Conservation (phyloP, 2,888 invertebrate species). For the Lochmaea capreae region DNA sequence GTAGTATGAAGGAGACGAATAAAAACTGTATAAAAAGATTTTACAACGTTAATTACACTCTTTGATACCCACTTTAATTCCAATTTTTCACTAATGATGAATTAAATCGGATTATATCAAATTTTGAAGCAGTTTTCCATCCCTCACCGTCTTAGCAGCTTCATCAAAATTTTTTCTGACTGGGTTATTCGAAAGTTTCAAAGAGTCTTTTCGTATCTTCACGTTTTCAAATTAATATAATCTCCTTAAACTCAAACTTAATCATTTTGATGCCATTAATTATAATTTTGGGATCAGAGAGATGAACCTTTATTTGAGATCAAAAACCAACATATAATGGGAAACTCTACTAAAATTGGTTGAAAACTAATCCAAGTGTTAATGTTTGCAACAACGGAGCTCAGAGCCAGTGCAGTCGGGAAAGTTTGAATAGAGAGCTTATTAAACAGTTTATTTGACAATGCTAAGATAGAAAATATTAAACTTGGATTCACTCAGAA, state of each 20-base stretch:
- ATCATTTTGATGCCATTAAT: conserved; percentile 56
- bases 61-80: not conserved
- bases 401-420: not conserved
- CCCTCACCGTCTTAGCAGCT: not conserved
- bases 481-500: not conserved
- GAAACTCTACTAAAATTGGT: conserved; percentile 42
- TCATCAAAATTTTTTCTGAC: conserved; percentile 16
- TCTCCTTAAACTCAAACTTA: conserved; percentile 54
- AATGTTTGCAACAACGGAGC: conserved; percentile 29
- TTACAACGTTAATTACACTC: no score
- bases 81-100: not conserved
- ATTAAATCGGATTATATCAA: not conserved
- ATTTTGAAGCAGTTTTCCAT: not conserved
- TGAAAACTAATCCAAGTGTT: conserved; percentile 42
- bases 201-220: conserved; percentile 31
- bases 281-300: conserved; percentile 53
- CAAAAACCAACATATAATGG: conserved; percentile 39
- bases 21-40: no score
- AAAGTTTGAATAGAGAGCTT: no score
- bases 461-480: not conserved
- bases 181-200: conserved; percentile 12
- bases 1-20: no score
- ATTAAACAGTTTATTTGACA: not conserved
- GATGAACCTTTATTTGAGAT: conserved; percentile 42
- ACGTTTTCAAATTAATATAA: conserved; percentile 53